Evolutionary conservation across 2,888 invertebrate genomes (phyloP).

Genomic region (Herminia tarsipennalis): DNA sequence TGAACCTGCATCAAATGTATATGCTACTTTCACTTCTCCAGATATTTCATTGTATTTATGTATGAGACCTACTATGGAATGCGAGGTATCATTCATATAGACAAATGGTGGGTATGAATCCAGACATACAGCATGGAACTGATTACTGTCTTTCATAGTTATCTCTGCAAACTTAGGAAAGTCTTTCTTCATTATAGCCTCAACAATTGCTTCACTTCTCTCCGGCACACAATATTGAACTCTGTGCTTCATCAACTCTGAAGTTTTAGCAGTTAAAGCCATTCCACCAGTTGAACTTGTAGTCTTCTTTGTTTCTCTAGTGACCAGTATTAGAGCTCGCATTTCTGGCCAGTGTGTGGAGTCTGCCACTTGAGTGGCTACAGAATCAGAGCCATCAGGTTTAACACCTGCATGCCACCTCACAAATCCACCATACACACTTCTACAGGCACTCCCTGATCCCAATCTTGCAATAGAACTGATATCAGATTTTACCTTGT

Average conservation of each 20-base stretch:
- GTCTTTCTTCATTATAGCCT: constrained; percentile 88
- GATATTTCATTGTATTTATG: constrained; percentile 92
- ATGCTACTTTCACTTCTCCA: constrained; percentile 91
- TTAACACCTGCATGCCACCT: constrained; percentile 92
- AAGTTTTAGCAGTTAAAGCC: constrained; percentile 92
- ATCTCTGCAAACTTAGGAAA: constrained; percentile 95
- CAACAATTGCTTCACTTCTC: constrained; percentile 84
- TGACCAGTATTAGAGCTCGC: constrained; percentile 95
- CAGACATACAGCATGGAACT: constrained; percentile 96
- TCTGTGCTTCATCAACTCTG: constrained; percentile 92
- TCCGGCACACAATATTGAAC: constrained; percentile 90
- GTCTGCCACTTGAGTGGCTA: constrained; percentile 90
- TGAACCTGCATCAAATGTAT: constrained; percentile 99
- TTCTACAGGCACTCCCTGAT: constrained; percentile 98
- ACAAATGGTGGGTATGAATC: constrained; percentile 97
- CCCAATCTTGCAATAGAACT: constrained; percentile 93
- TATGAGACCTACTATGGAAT: constrained; percentile 91
- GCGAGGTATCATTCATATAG: constrained; percentile 96
- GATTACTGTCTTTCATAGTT: constrained; percentile 99
- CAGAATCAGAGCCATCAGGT: constrained; percentile 89
- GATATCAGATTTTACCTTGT: constrained; percentile 90
- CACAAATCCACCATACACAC: constrained; percentile 97
- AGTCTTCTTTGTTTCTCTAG: constrained; percentile 93
- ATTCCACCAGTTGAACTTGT: constrained; percentile 96
- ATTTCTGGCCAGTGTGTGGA: constrained; percentile 95